phyloP scores from a whole-genome alignment of 1,140 invertebrate species.

The Dufourea novaeangliae region DNA sequence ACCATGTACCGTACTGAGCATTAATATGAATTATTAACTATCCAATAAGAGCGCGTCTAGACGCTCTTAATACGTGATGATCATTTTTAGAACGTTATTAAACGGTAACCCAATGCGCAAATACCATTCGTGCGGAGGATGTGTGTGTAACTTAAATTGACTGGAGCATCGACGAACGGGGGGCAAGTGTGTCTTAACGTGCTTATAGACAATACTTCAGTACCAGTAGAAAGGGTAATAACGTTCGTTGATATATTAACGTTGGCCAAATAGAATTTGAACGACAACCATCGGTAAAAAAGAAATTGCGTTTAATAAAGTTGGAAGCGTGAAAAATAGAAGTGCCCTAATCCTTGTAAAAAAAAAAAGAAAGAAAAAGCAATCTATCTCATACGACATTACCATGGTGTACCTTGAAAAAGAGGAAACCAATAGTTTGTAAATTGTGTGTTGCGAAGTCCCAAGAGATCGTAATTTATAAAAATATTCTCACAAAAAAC shows the following conservation, averaged over 20 bases:
- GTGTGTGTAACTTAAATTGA: conserved; percentile 52
- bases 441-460: background rate
- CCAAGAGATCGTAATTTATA: conserved; percentile 1
- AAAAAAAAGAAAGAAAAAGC: too few species aligned
- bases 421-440: too few species aligned
- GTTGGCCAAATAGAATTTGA: conserved; percentile 31
- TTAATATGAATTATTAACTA: conserved; percentile 59
- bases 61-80: conserved; percentile 60
- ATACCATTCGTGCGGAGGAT: conserved; percentile 52
- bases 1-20: conserved; percentile 46
- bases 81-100: conserved; percentile 70
- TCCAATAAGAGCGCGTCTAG: conserved; percentile 59
- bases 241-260: conserved; percentile 15
- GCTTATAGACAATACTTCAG: conserved; percentile 58
- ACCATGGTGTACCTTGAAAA: too few species aligned
- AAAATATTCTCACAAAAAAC: too few species aligned
- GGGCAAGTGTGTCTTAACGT: conserved; percentile 23
- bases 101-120: conserved; percentile 54
- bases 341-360: background rate
- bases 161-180: conserved; percentile 60
- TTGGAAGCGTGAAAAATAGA: background rate
- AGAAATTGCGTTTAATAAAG: background rate
- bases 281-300: background rate
- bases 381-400: too few species aligned
- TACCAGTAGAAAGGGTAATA: conserved; percentile 11